Conservation (phyloP, 1,140 invertebrate genomes). For the Zaprionus lachaisei region DNA sequence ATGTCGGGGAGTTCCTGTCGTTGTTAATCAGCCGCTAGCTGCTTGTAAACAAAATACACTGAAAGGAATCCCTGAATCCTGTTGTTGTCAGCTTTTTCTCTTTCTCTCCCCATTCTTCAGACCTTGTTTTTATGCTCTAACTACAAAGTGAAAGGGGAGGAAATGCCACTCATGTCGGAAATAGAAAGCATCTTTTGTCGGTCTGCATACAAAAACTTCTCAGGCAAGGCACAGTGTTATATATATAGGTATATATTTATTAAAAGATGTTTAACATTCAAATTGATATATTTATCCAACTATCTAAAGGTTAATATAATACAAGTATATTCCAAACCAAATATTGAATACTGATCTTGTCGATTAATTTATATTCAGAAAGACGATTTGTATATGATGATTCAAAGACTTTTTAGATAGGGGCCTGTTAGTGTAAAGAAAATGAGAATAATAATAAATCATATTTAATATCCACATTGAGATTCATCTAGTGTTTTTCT, state of each 20-base stretch:
- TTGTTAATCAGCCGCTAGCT: constrained; percentile 76
- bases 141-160: neutral
- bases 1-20: constrained; percentile 50
- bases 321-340: neutral
- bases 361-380: too few relatives aligned
- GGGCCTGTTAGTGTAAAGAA: neutral
- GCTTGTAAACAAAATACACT: constrained; percentile 74
- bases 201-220: neutral
- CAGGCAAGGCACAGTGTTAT: neutral
- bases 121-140: neutral
- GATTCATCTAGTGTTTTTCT: too few relatives aligned
- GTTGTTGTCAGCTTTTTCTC: constrained; percentile 21
- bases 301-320: too few relatives aligned
- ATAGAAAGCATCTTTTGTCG: constrained; percentile 3
- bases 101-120: too few relatives aligned
- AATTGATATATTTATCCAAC: too few relatives aligned
- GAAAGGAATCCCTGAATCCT: constrained; percentile 38
- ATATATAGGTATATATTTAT: neutral
- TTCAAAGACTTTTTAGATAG: too few relatives aligned
- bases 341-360: too few relatives aligned
- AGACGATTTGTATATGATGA: too few relatives aligned
- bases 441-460: too few relatives aligned
- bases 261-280: too few relatives aligned
- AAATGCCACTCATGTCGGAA: constrained; percentile 10
- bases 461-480: too few relatives aligned